Conservation (phyloP, 2,888 invertebrate genomes). For the Mesochorus sp. region DNA sequence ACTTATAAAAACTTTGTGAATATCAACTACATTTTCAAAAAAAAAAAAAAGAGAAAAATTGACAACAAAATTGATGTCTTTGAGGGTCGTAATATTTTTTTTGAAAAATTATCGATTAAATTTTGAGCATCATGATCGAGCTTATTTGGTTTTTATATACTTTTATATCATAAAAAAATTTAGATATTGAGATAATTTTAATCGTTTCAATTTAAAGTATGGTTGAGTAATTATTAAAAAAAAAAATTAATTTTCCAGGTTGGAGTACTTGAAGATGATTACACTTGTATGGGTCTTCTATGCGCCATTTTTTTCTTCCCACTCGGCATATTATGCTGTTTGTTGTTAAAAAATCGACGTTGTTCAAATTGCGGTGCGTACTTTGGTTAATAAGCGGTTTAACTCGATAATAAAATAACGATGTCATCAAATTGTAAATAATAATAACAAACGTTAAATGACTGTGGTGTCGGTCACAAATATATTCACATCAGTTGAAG, state of each 20-base stretch:
- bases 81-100: too few relatives aligned
- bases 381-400: conserved; percentile 84
- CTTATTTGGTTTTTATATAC: too few relatives aligned
- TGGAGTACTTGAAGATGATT: conserved; percentile 93
- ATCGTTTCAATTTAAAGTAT: too few relatives aligned
- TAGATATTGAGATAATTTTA: too few relatives aligned
- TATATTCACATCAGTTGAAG: not conserved
- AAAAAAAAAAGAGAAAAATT: too few relatives aligned
- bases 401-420: not conserved
- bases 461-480: conserved; percentile 40
- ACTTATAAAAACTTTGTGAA: too few relatives aligned
- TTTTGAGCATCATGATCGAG: too few relatives aligned
- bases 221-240: not conserved
- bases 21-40: too few relatives aligned
- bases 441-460: conserved; percentile 3
- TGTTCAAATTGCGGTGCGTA: conserved; percentile 95
- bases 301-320: conserved; percentile 95
- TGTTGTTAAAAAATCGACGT: conserved; percentile 91
- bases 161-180: too few relatives aligned
- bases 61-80: too few relatives aligned
- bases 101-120: too few relatives aligned
- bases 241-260: conserved; percentile 81
- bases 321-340: conserved; percentile 92
- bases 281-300: conserved; percentile 91
- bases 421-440: conserved; percentile 40